A percentile compares a stretch with the other conserved stretches of the same genome.
phyloP scores from a whole-genome alignment of 2,113 vertebrate genomes.

The Caloenas nicobarica region DNA sequence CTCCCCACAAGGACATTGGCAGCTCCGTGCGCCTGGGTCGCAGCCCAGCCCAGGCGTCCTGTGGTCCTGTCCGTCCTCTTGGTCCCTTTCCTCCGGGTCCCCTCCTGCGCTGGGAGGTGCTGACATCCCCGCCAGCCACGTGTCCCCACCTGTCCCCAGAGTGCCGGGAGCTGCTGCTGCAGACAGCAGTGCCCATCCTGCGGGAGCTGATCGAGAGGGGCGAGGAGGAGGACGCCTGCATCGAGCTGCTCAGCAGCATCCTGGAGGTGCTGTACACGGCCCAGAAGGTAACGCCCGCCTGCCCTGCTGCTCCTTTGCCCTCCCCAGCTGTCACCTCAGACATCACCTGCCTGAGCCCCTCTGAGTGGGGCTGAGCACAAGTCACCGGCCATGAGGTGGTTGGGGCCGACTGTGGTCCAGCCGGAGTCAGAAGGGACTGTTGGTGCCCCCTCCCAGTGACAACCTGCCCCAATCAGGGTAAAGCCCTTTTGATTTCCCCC shows the following conservation, averaged over 20 bases:
- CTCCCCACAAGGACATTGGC: fast-evolving
- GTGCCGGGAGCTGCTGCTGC: constrained; percentile 63
- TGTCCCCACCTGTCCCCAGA: neutral
- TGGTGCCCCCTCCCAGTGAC: neutral
- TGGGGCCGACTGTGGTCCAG: fast-evolving
- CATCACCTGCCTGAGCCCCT: fast-evolving
- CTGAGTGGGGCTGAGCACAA: neutral
- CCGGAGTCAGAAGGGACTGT: neutral
- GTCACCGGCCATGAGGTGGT: fast-evolving
- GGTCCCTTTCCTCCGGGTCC: fast-evolving
- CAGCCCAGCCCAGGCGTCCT: fast-evolving
- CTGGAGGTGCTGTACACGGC: constrained; percentile 57
- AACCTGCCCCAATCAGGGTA: neutral
- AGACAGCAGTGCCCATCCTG: neutral
- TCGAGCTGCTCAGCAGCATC: constrained; percentile 66
- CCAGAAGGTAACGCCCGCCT: constrained; percentile 20
- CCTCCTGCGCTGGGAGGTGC: neutral
- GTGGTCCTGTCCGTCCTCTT: fast-evolving
- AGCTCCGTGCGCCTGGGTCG: fast-evolving
- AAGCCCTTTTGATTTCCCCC: neutral
- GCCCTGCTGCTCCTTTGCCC: neutral
- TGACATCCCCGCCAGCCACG: neutral
- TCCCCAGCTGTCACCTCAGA: neutral
- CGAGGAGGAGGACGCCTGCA: constrained; percentile 44
- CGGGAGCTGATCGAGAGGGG: constrained; percentile 26